Conservation (phyloP, 2,113 vertebrate genomes). For the Plecotus auritus region DNA sequence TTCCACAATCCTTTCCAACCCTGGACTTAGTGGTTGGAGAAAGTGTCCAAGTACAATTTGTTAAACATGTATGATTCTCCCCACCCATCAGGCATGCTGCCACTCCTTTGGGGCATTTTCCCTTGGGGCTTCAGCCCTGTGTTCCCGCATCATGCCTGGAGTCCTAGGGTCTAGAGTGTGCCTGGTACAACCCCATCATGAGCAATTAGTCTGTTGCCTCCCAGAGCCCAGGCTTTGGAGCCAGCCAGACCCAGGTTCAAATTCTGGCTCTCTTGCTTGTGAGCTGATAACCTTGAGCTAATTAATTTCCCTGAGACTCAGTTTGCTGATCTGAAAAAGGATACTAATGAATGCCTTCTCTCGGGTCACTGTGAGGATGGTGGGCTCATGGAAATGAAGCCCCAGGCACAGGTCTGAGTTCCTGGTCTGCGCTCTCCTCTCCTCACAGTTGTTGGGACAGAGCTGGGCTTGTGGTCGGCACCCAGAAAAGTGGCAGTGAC, state of each 20-base stretch:
- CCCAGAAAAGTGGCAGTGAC: slow-evolving; percentile 57
- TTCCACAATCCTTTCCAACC: slow-evolving; percentile 47
- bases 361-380: not conserved
- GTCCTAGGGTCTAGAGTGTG: not conserved
- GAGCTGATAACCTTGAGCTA: not conserved
- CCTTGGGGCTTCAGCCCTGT: not conserved
- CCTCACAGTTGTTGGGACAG: not conserved
- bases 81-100: not conserved
- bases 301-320: not conserved
- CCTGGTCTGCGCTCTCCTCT: not conserved
- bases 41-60: slow-evolving; percentile 28
- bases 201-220: not conserved
- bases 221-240: not conserved
- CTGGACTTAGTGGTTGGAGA: slow-evolving; percentile 50
- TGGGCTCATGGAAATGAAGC: not conserved
- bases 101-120: not conserved
- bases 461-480: slow-evolving; percentile 41
- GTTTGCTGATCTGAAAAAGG: not conserved
- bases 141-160: not conserved
- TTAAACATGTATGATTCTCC: not conserved
- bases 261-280: not conserved
- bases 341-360: not conserved
- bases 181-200: not conserved
- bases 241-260: not conserved
- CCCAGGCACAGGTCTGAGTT: not conserved